Conservation (phyloP, 2,113 vertebrate species). For the Salvelinus namaycush region DNA sequence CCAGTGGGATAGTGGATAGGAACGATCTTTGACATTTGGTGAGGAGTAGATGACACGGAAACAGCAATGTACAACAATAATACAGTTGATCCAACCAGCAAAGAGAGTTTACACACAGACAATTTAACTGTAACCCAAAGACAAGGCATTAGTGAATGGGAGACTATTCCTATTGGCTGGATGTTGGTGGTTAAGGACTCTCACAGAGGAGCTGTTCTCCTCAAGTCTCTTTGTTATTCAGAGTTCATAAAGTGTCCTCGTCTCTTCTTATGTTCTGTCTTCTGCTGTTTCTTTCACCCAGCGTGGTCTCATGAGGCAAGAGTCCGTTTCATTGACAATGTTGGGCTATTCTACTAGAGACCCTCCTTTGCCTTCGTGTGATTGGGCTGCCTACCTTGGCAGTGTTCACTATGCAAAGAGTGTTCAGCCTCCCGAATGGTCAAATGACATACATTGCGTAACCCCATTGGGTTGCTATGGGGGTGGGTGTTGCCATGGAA, state of each 20-base stretch:
- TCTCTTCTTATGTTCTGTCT: constrained; percentile 35
- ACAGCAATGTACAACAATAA: constrained; percentile 71
- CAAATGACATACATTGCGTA: constrained; percentile 9
- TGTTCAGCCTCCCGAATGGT: constrained; percentile 14
- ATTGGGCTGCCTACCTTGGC: constrained; percentile 26
- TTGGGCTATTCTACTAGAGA: no score
- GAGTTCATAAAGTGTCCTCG: no score
- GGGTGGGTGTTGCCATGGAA: constrained; percentile 52
- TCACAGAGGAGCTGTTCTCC: background rate
- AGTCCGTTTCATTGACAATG: constrained; percentile 12
- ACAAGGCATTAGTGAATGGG: background rate
- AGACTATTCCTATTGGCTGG: background rate
- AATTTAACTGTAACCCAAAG: background rate
- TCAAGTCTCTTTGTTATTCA: background rate
- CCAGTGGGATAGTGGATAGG: constrained; percentile 53
- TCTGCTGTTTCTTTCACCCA: constrained; percentile 19
- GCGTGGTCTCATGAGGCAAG: background rate
- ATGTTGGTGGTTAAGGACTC: background rate
- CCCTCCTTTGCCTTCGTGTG: no score
- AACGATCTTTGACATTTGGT: constrained; percentile 38
- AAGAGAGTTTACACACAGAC: constrained; percentile 36
- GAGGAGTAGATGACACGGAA: constrained; percentile 43
- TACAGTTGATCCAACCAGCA: constrained; percentile 65
- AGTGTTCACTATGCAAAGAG: constrained; percentile 17
- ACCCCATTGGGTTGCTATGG: constrained; percentile 32